Evolutionary conservation across 2,797 vertebrate genomes (phyloP), one percentile per base, ranked within the genome.

Genomic region (Falco columbarius): DNA sequence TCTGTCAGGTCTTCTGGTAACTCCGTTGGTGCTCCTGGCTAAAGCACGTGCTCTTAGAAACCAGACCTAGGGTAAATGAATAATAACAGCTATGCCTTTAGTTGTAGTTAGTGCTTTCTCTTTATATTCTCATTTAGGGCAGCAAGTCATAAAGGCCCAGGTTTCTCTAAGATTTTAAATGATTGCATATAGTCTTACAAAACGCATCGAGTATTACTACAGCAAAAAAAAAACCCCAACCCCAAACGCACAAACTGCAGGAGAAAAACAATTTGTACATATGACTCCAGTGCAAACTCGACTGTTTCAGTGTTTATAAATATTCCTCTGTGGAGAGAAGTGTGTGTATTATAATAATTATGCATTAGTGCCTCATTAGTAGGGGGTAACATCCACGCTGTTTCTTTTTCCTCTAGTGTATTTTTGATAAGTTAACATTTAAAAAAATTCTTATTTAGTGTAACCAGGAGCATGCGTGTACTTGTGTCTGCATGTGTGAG

Each of bases 331-430:
- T 92, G 94, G 98, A 98, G 98, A 97, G 95, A 97, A 98, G 96
- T 30, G 2, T 96, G 92, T 97, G 97, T 96, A 97, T 97, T 98
- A 98, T 97, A 97, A 97, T 98, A 98, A 98, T 98, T 98, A 98
- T 98, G 95, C 97, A 98, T 98, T 98, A 98, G 97, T 98, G 97
- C 97, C 98, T 98, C 98, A 98, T 98, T 98, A 98, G 98, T 96
- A 97, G 96, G 92, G 95, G 98, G 97, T 98, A 98, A 97, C 94
- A 98, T 96, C 94, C 96, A 95, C 16, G n/a, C 96, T 97, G 97
- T 94, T 98, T 97, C 95, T 91, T 97, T 98, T 97, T 97, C 76
- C 98, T 98, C 98, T 94, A 93, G 98, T 98, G 98, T 98, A 98
- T 98, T 98, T 98, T 97, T 96, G 96, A 96, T 97, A 98, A 98